phyloP scores from a whole-genome alignment of 2,888 invertebrate genomes.

The Idaea biselata region DNA sequence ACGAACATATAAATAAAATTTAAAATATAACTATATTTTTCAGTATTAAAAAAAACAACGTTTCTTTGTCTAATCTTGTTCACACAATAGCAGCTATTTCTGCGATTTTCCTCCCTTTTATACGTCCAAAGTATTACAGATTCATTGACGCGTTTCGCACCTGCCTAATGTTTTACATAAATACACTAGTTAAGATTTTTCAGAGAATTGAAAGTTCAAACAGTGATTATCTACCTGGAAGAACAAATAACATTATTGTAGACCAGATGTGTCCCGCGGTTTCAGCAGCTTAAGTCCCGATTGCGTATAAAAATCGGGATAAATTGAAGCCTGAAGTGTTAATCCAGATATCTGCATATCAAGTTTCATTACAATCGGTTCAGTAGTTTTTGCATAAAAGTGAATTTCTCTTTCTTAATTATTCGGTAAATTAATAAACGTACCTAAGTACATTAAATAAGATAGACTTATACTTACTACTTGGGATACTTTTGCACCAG shows the following conservation, averaged over 20 bases:
- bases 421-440: too few relatives aligned
- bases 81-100: constrained; percentile 6
- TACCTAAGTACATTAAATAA: too few relatives aligned
- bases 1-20: too few relatives aligned
- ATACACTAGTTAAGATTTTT: constrained; percentile 17
- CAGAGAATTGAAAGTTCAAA: constrained; percentile 24
- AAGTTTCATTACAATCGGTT: too few relatives aligned
- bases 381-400: too few relatives aligned
- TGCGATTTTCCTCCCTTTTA: constrained; percentile 24
- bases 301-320: too few relatives aligned
- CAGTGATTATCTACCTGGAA: constrained; percentile 14
- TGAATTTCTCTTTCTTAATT: too few relatives aligned
- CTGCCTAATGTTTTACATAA: constrained; percentile 16
- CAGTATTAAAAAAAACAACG: constrained; percentile 4
- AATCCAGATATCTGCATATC: too few relatives aligned
- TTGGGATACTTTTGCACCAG: too few relatives aligned
- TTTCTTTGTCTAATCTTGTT: background rate
- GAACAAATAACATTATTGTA: background rate
- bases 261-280: background rate
- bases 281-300: too few relatives aligned
- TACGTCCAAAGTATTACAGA: constrained; percentile 19
- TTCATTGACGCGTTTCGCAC: constrained; percentile 28
- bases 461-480: too few relatives aligned
- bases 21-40: background rate
- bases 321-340: too few relatives aligned